Conservation (phyloP, 2,888 invertebrate genomes). For the Drosophila seclusa region DNA sequence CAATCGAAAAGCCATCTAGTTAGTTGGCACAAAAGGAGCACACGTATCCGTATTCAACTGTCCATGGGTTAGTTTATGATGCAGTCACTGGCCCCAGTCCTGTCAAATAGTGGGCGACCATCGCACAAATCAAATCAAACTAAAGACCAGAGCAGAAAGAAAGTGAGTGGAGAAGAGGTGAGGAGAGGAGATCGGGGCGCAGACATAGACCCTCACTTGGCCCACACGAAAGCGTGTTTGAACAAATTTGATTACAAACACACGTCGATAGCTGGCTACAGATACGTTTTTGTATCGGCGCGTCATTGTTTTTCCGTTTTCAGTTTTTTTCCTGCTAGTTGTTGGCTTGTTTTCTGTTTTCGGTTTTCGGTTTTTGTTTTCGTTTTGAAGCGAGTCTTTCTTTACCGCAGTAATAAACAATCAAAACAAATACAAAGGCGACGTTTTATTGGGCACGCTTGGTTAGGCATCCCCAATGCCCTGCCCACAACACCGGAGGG, state of each 20-base stretch:
- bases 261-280: constrained; percentile 13
- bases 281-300: constrained; percentile 32
- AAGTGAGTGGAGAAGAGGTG: constrained; percentile 35
- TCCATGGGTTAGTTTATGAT: constrained; percentile 39
- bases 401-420: constrained; percentile 78
- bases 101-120: constrained; percentile 42
- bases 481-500: constrained; percentile 10
- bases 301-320: constrained; percentile 62
- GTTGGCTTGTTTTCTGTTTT: constrained; percentile 29
- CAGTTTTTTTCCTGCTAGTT: constrained; percentile 33
- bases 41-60: constrained; percentile 6
- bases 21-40: constrained; percentile 22
- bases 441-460: constrained; percentile 75
- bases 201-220: constrained; percentile 27
- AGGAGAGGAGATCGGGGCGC: neutral
- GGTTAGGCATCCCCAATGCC: constrained; percentile 56
- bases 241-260: constrained; percentile 65
- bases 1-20: constrained; percentile 25
- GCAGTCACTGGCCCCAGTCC: constrained; percentile 41
- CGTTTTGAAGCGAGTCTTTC: constrained; percentile 39
- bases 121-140: constrained; percentile 46
- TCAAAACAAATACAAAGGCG: constrained; percentile 76
- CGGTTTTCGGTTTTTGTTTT: constrained; percentile 5
- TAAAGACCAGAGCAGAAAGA: constrained; percentile 33
- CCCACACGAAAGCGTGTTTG: constrained; percentile 60